Evolutionary conservation across 1,140 invertebrate genomes (phyloP).

Genomic region (Drosophila watanabei): DNA sequence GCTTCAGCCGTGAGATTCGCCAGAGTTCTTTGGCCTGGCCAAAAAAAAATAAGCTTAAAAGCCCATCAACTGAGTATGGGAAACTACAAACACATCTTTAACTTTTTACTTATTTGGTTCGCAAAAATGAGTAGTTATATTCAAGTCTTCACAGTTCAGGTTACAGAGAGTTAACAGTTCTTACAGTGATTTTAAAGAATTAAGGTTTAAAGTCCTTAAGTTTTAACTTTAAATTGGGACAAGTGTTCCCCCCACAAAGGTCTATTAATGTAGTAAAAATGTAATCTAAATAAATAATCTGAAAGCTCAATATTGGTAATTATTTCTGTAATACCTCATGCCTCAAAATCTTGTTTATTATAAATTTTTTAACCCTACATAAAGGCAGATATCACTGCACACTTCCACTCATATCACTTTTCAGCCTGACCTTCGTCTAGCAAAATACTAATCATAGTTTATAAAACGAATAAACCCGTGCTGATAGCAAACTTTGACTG

Average conservation of each 20-base stretch:
- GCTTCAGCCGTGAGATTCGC: constrained; percentile 9
- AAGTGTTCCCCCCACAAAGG: too few relatives aligned
- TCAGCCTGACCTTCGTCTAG: constrained; percentile 15
- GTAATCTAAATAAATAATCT: not conserved
- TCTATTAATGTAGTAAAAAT: too few relatives aligned
- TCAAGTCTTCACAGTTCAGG: not conserved
- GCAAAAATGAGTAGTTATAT: not conserved
- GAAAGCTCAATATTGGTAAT: not conserved
- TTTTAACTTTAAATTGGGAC: not conserved
- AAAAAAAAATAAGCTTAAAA: not conserved
- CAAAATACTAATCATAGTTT: constrained; percentile 2
- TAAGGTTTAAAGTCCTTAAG: not conserved
- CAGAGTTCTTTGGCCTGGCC: constrained; percentile 37
- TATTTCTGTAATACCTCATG: not conserved
- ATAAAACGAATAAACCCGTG: constrained; percentile 7
- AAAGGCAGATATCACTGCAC: not conserved
- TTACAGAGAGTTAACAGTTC: not conserved
- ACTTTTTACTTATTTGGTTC: not conserved
- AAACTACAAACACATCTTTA: not conserved
- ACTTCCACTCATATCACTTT: not conserved
- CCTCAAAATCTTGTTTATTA: too few relatives aligned
- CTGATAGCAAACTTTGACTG: constrained; percentile 20
- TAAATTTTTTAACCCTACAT: too few relatives aligned
- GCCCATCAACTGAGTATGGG: not conserved
- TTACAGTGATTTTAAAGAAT: not conserved